These are phyloP conservation scores for Palaemon carinicauda DNA, from an alignment of 1,140 invertebrate species.

Conservation along the genomic window DNA sequence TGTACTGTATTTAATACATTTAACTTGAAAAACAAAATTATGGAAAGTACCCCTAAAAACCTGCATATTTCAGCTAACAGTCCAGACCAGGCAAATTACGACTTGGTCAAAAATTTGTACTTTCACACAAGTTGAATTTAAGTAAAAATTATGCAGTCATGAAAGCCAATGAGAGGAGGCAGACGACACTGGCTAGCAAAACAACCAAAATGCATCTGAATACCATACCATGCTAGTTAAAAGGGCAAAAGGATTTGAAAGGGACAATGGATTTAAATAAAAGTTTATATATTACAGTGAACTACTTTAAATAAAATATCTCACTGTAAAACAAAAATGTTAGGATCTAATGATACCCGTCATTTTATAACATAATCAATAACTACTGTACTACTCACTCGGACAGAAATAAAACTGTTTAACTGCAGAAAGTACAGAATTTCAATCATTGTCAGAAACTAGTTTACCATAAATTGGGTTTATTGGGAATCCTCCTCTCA, in stretches of 20 bases:
- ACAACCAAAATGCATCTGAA: conserved; percentile 36
- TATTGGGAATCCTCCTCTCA: conserved; percentile 44
- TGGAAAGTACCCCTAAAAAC: not conserved
- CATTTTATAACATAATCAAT: not conserved
- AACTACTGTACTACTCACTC: not conserved
- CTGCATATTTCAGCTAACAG: conserved; percentile 5
- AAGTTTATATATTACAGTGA: not conserved
- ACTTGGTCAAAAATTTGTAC: conserved; percentile 57
- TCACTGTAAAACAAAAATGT: too few relatives aligned
- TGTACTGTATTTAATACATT: not conserved
- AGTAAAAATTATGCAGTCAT: conserved; percentile 53
- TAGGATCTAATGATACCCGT: too few relatives aligned
- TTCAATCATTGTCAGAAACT: too few relatives aligned
- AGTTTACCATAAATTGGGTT: not conserved
- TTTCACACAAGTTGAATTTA: conserved; percentile 51
- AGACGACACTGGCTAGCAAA: conserved; percentile 15
- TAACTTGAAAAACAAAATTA: not conserved
- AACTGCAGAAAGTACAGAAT: not conserved
- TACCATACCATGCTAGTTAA: too few relatives aligned
- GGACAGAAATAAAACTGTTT: too few relatives aligned
- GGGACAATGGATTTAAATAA: not conserved
- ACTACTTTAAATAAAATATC: not conserved
- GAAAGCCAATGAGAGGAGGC: conserved; percentile 41
- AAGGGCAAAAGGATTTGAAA: not conserved
- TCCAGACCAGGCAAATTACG: conserved; percentile 49